Percentiles rank a stretch among this genome's conserved stretches.
Evolutionary conservation across 2,113 vertebrate genomes (phyloP).

Genomic region (Anser brachyrhynchus): DNA sequence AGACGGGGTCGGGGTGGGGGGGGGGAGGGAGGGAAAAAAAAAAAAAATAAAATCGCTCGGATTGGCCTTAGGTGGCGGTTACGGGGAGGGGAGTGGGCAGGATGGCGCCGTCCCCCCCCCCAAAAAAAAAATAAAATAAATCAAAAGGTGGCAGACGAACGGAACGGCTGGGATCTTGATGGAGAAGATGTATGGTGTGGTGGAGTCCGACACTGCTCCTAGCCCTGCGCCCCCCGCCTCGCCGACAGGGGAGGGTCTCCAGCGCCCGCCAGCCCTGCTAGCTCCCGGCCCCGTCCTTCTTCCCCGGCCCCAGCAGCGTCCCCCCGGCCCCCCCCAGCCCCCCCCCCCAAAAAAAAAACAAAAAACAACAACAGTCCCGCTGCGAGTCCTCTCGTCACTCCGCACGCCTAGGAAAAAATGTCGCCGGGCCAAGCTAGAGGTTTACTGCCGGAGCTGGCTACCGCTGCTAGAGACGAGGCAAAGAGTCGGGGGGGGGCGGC

Average conservation of each 20-base stretch:
- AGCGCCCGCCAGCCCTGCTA: conserved; percentile 29
- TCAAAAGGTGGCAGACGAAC: conserved; percentile 42
- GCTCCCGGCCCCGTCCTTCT: conserved; percentile 24
- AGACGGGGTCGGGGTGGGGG: neutral
- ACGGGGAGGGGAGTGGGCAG: conserved; percentile 16
- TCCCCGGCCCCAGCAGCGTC: neutral
- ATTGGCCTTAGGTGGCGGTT: conserved; percentile 56
- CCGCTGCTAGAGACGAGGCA: conserved; percentile 4
- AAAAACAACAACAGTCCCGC: neutral
- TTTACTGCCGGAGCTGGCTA: conserved; percentile 35
- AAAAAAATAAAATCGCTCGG: neutral
- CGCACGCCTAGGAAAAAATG: conserved; percentile 21
- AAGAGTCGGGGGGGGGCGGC: neutral
- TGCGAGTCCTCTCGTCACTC: conserved; percentile 60
- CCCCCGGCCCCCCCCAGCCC: neutral
- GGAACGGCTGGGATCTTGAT: conserved; percentile 54
- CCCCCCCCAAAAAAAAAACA: neutral
- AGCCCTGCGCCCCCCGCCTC: conserved; percentile 40
- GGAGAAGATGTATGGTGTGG: conserved; percentile 62
- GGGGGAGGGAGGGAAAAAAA: no score
- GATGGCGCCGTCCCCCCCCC: conserved; percentile 14
- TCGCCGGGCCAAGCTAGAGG: conserved; percentile 20
- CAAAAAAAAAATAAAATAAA: neutral
- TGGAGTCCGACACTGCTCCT: conserved; percentile 56
- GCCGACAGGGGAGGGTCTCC: conserved; percentile 27